phyloP scores from a whole-genome alignment of 1,140 invertebrate genomes.

The Tachypleus tridentatus region DNA sequence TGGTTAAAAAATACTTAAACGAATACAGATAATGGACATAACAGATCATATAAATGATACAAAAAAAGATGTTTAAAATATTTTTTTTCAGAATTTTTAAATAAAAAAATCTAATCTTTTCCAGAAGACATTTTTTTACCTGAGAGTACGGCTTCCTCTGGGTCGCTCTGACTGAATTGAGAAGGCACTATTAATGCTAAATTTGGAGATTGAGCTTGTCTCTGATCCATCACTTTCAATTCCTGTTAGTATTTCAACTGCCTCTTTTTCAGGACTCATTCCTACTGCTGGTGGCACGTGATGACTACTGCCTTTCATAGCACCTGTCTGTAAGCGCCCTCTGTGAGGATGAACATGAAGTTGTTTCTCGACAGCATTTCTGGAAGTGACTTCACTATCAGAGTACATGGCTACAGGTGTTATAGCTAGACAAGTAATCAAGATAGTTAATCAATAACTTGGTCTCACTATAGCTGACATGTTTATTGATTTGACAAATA shows the following conservation, averaged over 20 bases:
- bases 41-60: too few relatives aligned
- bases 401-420: constrained; percentile 21
- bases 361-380: constrained; percentile 15
- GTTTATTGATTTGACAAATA: too few relatives aligned
- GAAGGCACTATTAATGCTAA: constrained; percentile 23
- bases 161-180: constrained; percentile 23
- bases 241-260: neutral
- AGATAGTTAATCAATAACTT: too few relatives aligned
- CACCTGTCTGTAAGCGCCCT: neutral
- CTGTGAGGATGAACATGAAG: constrained; percentile 15
- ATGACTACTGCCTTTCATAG: neutral
- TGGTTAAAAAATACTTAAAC: too few relatives aligned
- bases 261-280: constrained; percentile 7
- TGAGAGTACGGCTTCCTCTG: constrained; percentile 21
- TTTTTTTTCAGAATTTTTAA: too few relatives aligned
- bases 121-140: constrained; percentile 9
- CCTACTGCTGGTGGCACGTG: neutral
- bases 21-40: too few relatives aligned
- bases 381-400: constrained; percentile 21
- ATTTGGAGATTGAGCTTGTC: constrained; percentile 24
- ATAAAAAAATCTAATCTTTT: too few relatives aligned
- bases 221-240: constrained; percentile 24
- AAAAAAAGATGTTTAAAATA: too few relatives aligned
- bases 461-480: too few relatives aligned
- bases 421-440: neutral